Evolutionary conservation across 2,113 vertebrate species (phyloP), one percentile per base, ranked within the genome.

Genomic region (Notiomystis cincta): DNA sequence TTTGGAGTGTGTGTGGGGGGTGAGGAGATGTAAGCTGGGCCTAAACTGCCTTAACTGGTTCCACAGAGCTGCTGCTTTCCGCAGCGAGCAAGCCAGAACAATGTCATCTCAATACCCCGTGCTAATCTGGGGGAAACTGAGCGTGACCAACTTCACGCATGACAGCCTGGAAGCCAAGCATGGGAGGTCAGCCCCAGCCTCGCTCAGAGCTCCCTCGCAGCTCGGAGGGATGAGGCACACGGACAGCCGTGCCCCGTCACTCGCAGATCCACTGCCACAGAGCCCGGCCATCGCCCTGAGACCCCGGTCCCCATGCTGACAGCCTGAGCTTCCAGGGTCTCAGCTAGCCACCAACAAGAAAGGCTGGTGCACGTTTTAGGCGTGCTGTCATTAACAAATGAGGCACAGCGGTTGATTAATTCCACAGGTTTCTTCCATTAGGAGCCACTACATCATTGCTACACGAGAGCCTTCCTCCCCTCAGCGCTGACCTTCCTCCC

Each of bases 391-490:
- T 96, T 97, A 97, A 97, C 94, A 97, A 98, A 97, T 97, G 97
- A 94, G 95, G 89, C 89, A 82, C 64, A 45, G 69, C 0, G 3
- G 94, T 97, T 97, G 96, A 97, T 97, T 95, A 96, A 97, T 98
- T 97, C 95, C 94, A 96, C 92, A 97, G 96, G 76, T 97, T 97
- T 97, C 96, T 97, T 97, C 95, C 96, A 97, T 98, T 97, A 97
- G 92, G 75, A 95, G 90, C 90, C 95, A 97, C 97, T 97, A 96
- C 96, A 98, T 98, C 97, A 97, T 50, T 96, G 95, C 95, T 97
- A 90, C 23, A 2, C 40, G 12, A 96, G 88, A 95, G 96, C 81
- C 95, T 82, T 94, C 94, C 93, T 96, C 96, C 97, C 97, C 88
- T 94, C 95, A 97, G 96, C 60, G 42, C 93, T 97, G 96, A 97